phyloP scores from a whole-genome alignment of 2,888 invertebrate species.

The Oxytorus armatus region DNA sequence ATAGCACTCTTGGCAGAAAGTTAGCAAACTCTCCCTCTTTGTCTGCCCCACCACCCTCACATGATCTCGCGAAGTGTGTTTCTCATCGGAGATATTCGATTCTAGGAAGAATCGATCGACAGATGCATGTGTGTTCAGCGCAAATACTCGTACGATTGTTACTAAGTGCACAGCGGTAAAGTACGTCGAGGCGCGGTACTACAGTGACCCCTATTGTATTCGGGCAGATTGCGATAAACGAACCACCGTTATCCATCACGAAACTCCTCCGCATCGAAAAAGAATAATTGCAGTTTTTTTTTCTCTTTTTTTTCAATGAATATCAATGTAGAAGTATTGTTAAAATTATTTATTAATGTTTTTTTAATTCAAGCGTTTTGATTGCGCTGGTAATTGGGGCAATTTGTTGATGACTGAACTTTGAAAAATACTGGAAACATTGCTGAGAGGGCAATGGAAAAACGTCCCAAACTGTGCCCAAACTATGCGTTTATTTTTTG shows the following conservation, averaged over 20 bases:
- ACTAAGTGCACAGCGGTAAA: slow-evolving; percentile 28
- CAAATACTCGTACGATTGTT: slow-evolving; percentile 35
- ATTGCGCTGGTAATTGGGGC: too few species aligned
- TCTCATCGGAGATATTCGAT: slow-evolving; percentile 47
- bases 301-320: too few species aligned
- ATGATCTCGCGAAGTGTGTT: not conserved
- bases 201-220: slow-evolving; percentile 54
- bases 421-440: too few species aligned
- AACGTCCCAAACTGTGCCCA: too few species aligned
- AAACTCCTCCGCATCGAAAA: slow-evolving; percentile 4
- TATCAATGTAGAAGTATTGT: too few species aligned
- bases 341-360: too few species aligned
- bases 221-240: slow-evolving; percentile 18
- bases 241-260: slow-evolving; percentile 36
- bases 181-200: not conserved
- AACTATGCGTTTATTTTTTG: too few species aligned
- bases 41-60: not conserved
- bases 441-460: too few species aligned
- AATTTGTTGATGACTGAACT: too few species aligned
- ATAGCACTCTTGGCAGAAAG: slow-evolving; percentile 18
- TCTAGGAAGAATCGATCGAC: slow-evolving; percentile 58
- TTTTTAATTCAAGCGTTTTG: too few species aligned
- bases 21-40: slow-evolving; percentile 5
- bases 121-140: slow-evolving; percentile 13
- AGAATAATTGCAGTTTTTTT: too few species aligned